Conservation (phyloP, 2,888 invertebrate genomes). For the Mimachlamys varia region DNA sequence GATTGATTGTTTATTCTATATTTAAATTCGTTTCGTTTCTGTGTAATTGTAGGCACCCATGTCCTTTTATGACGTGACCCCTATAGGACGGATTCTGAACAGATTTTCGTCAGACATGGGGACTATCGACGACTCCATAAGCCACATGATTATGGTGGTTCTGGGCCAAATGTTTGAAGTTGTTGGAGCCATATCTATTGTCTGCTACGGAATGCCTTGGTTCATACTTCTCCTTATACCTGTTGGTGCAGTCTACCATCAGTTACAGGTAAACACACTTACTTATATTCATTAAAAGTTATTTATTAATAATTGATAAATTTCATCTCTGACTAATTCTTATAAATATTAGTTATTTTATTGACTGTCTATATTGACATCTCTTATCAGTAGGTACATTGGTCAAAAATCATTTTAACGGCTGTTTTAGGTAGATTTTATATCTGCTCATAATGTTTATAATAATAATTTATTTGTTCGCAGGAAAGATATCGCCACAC, state of each 20-base stretch:
- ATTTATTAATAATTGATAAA: too few species aligned
- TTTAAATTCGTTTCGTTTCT: neutral
- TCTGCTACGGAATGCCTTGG: constrained; percentile 96
- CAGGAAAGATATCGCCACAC: constrained; percentile 86
- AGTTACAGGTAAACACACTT: constrained; percentile 85
- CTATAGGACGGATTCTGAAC: constrained; percentile 95
- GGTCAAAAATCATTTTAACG: too few species aligned
- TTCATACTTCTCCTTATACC: constrained; percentile 91
- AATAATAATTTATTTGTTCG: too few species aligned
- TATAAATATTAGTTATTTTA: too few species aligned
- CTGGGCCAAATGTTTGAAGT: constrained; percentile 93
- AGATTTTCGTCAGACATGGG: constrained; percentile 97
- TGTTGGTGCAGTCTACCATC: constrained; percentile 91
- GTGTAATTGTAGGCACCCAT: constrained; percentile 85
- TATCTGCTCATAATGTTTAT: too few species aligned
- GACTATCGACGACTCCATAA: constrained; percentile 95
- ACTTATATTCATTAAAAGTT: too few species aligned
- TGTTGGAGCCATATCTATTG: constrained; percentile 91
- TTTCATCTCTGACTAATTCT: too few species aligned
- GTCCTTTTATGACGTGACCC: constrained; percentile 94
- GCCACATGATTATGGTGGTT: constrained; percentile 96
- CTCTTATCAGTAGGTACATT: too few species aligned
- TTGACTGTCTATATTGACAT: too few species aligned
- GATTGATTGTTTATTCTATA: too few species aligned
- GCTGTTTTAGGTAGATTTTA: neutral